These are phyloP conservation scores for Pteruthius melanotis DNA, from an alignment of 2,113 vertebrate genomes.

Conservation along the genomic window DNA sequence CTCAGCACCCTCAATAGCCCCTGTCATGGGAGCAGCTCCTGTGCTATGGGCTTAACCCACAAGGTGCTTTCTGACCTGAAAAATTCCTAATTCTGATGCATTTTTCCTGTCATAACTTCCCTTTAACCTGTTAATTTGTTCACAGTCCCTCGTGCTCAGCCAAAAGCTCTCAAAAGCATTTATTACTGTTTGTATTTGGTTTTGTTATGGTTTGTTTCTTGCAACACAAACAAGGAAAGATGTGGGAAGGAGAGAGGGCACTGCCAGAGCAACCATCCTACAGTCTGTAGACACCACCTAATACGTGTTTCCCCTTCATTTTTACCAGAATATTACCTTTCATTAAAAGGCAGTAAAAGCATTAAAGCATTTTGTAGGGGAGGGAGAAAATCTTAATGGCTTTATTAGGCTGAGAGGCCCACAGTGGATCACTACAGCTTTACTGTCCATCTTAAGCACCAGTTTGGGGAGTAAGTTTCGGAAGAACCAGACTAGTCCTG, in stretches of 20 bases:
- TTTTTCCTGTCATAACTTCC: neutral
- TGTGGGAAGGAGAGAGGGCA: neutral
- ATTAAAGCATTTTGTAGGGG: neutral
- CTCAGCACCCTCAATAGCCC: neutral
- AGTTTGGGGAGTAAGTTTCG: neutral
- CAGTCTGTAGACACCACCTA: neutral
- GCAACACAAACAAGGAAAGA: neutral
- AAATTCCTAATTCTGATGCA: neutral
- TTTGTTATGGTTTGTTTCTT: neutral
- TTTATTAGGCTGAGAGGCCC: neutral
- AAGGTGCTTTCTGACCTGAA: neutral
- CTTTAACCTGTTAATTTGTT: neutral
- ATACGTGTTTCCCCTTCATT: neutral
- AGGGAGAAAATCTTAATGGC: neutral
- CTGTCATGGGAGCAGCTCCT: neutral
- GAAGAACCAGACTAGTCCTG: neutral
- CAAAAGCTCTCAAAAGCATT: neutral
- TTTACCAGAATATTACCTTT: neutral
- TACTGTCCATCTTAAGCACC: fast-evolving
- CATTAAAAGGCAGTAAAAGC: neutral
- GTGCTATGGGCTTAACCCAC: fast-evolving
- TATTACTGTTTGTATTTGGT: neutral
- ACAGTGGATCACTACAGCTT: neutral
- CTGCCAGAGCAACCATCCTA: neutral
- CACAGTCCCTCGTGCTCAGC: neutral